These are phyloP conservation scores for Macaria liturata DNA, from an alignment of 2,888 invertebrate genomes.

Conservation along the genomic window DNA sequence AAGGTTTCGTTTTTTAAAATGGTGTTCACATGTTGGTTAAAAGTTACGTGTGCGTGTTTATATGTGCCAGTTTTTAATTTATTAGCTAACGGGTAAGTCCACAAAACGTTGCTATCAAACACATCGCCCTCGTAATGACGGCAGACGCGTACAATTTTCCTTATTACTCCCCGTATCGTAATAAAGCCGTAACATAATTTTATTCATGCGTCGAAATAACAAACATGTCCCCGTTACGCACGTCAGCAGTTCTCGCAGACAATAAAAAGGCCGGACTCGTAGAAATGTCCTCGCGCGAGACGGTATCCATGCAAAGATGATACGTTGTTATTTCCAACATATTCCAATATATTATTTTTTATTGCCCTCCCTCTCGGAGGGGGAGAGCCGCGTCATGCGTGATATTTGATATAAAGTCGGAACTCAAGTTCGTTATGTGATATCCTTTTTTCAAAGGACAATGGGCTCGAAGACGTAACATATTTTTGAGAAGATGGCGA, in stretches of 20 bases:
- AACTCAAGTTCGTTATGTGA: slow-evolving; percentile 82
- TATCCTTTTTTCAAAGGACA: slow-evolving; percentile 83
- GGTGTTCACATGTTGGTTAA: neutral
- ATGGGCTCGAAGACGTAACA: slow-evolving; percentile 72
- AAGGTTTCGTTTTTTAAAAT: neutral
- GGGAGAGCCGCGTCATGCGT: slow-evolving; percentile 77
- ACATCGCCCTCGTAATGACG: slow-evolving; percentile 30
- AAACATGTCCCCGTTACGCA: slow-evolving; percentile 62
- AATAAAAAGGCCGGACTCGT: slow-evolving; percentile 79
- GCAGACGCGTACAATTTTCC: slow-evolving; percentile 46
- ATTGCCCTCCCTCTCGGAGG: slow-evolving; percentile 71
- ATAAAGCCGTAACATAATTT: slow-evolving; percentile 59
- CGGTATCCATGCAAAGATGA: slow-evolving; percentile 75
- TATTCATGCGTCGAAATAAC: slow-evolving; percentile 66
- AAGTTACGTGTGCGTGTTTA: slow-evolving; percentile 14
- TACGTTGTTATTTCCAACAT: slow-evolving; percentile 84
- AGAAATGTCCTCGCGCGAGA: slow-evolving; percentile 63
- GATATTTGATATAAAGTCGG: slow-evolving; percentile 84
- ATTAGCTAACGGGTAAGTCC: slow-evolving; percentile 11
- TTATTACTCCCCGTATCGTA: slow-evolving; percentile 55
- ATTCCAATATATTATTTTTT: slow-evolving; percentile 85
- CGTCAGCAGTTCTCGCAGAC: slow-evolving; percentile 73
- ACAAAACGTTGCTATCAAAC: neutral
- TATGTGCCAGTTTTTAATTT: slow-evolving; percentile 14
- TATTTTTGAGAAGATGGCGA: slow-evolving; percentile 72